phyloP scores from a whole-genome alignment of 1,140 invertebrate species.

The Chironomus striatipennis region DNA sequence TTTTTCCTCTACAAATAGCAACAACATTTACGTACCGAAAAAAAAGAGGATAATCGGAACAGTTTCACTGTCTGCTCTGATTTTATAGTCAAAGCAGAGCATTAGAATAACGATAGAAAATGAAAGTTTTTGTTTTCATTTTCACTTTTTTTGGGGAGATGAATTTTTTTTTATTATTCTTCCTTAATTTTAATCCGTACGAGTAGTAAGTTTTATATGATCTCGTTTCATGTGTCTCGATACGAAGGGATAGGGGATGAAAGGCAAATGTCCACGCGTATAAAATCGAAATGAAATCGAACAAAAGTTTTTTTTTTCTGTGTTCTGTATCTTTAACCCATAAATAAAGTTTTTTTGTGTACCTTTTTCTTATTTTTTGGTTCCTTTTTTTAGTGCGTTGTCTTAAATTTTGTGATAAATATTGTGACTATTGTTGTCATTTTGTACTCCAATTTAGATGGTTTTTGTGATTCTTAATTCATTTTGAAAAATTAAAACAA shows the following conservation, averaged over 20 bases:
- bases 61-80: not conserved
- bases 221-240: no score
- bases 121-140: conserved; percentile 14
- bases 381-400: no score
- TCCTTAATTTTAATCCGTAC: no score
- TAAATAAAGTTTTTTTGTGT: not conserved
- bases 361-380: not conserved
- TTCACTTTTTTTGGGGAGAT: not conserved
- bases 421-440: no score
- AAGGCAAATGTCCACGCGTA: not conserved
- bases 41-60: conserved; percentile 12
- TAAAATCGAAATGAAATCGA: not conserved
- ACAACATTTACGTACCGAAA: not conserved
- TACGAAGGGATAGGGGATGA: not conserved
- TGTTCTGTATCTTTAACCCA: not conserved
- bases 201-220: no score
- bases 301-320: not conserved
- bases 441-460: no score
- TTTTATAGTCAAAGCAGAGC: conserved; percentile 1
- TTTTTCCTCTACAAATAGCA: conserved; percentile 17
- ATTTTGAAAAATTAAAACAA: no score
- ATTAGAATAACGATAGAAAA: conserved; percentile 14
- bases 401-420: no score
- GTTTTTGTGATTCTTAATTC: no score
- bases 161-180: not conserved